These are phyloP conservation scores for Chrysaora quinquecirrha DNA, from an alignment of 30 jellyfish, hydroid and myxozoan genomes.

Conservation along the genomic window DNA sequence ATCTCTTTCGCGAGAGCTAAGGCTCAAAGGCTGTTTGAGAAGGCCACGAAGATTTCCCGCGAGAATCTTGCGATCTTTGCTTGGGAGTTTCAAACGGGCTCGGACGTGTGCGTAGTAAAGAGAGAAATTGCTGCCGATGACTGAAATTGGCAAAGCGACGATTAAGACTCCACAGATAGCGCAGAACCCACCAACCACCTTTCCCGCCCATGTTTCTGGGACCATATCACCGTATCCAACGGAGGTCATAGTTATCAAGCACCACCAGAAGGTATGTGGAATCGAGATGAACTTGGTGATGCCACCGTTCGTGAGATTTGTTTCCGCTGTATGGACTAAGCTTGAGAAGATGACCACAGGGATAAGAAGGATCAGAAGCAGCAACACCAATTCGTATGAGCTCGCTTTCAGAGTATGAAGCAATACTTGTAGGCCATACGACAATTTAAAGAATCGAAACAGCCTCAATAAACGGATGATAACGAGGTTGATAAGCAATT, in stretches of 20 bases:
- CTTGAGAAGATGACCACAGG: conserved; percentile 95
- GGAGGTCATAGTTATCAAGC: conserved; percentile 92
- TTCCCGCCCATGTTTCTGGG: conserved; percentile 96
- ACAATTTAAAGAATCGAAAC: conserved; percentile 85
- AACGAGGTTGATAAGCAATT: conserved; percentile 65
- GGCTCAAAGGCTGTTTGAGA: conserved; percentile 87
- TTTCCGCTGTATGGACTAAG: conserved; percentile 86
- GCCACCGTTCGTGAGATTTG: background rate
- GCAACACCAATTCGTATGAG: conserved; percentile 84
- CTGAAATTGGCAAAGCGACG: conserved; percentile 95
- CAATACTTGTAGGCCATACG: conserved; percentile 96
- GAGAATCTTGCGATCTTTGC: conserved; percentile 81
- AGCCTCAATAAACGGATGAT: conserved; percentile 85
- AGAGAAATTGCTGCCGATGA: conserved; percentile 92
- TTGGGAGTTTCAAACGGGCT: conserved; percentile 91
- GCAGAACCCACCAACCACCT: conserved; percentile 83
- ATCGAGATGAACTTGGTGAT: conserved; percentile 70
- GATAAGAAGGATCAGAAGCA: conserved; percentile 75
- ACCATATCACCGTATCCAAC: conserved; percentile 97
- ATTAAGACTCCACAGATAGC: conserved; percentile 87
- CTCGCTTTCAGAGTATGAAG: conserved; percentile 93
- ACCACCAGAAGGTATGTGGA: conserved; percentile 98
- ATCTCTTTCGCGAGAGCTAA: conserved; percentile 93
- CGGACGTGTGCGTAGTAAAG: conserved; percentile 92
- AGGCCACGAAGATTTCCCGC: conserved; percentile 94